Evolutionary conservation across 1,140 invertebrate species (phyloP), one percentile per base, ranked within the genome.

Genomic region (Heliothis subflexa): DNA sequence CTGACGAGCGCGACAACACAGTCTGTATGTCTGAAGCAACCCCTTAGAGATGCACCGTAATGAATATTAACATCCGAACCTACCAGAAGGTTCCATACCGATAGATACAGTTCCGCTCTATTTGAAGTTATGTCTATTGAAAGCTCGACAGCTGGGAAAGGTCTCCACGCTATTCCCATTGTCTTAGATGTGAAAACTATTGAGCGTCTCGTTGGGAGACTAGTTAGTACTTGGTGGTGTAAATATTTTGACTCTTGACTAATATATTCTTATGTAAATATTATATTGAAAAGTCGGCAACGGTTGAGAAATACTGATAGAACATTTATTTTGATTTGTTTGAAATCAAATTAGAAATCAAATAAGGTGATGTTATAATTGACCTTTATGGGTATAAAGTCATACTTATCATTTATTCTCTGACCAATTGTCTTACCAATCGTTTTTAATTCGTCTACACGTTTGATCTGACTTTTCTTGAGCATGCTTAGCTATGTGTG

Each of bases 51-150:
- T 81, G 81, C 83, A 64, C 55, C 84, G 78, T 89, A 89, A 89
- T 89, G 88, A 89, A 89, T 89, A 89, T 89, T 88, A 89, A 89
- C 87, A 86, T 85, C 82, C 78, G 72, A 62, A 70, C 57, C 64
- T 55, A 72, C 68, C 49, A 75, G 52, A 54, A 76, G 64, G 62
- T 62, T 50, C 55, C 47, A 62, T 77, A 52, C 57, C 40, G 45
- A 70, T 45, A 13, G 40, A 50, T 52, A 68, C 57, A 52, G 54
- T 50, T 75, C 52, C 25, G 70, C 55, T 68, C 40, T 72, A 71
- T 76, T 81, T 70, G 33, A 80, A 83, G 74, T 79, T 62, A 80
- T 74, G 71, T 80, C 52, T 79, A 78, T 81, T 75, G 33, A 70
- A 74, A 70, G 55, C 47, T 70, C 55, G 28, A 52, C 61, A 66